Conservation (phyloP, 1,140 invertebrate species). For the Pachyrhynchus sulphureomaculatus region DNA sequence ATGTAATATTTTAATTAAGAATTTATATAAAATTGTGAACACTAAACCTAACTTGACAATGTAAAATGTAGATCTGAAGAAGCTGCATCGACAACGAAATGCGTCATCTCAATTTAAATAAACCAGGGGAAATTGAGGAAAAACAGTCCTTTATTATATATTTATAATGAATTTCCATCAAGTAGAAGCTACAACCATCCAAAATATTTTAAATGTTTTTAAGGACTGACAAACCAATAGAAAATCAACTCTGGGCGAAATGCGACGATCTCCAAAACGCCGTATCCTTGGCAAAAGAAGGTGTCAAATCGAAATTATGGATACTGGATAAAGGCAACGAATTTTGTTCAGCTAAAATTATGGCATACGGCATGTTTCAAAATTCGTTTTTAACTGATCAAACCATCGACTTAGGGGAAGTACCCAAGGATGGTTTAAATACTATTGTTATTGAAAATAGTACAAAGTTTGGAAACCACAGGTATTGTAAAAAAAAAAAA, state of each 20-base stretch:
- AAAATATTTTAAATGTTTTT: constrained; percentile 3
- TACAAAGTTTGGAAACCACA: constrained; percentile 11
- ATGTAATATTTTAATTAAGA: no score
- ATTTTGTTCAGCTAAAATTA: constrained; percentile 38
- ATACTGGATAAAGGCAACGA: constrained; percentile 41
- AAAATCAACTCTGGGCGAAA: constrained; percentile 38
- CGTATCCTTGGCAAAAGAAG: constrained; percentile 38
- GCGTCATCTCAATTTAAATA: no score
- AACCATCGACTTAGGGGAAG: constrained; percentile 17
- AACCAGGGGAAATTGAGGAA: background rate
- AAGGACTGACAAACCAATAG: constrained; percentile 22
- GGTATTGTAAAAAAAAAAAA: background rate
- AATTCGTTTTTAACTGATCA: constrained; percentile 24
- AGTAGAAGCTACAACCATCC: no score
- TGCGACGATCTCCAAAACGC: constrained; percentile 41
- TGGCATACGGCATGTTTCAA: constrained; percentile 38
- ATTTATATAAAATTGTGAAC: no score
- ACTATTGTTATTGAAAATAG: constrained; percentile 26
- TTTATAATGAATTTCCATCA: no score
- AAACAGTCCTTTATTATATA: no score
- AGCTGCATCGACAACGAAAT: no score
- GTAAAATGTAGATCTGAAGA: no score
- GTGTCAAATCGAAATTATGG: constrained; percentile 38
- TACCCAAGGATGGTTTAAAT: constrained; percentile 16
- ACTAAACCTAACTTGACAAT: no score